phyloP scores from a whole-genome alignment of 2,888 invertebrate species.

The Volucella inanis region DNA sequence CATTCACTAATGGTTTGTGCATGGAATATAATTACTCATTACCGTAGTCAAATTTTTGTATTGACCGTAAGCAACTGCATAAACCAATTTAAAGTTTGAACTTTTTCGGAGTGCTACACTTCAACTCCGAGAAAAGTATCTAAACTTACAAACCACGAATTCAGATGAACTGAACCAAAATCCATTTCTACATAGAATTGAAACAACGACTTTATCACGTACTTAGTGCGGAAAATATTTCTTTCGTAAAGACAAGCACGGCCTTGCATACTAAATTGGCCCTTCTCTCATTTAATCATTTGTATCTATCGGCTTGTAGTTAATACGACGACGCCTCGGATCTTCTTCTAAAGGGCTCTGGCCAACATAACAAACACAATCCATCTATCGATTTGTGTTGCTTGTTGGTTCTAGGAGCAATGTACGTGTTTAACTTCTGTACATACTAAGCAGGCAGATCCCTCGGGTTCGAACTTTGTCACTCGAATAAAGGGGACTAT shows the following conservation, averaged over 20 bases:
- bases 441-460: constrained; percentile 64
- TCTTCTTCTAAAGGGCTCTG: constrained; percentile 65
- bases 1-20: not conserved
- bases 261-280: constrained; percentile 68
- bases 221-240: constrained; percentile 65
- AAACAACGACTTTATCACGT: constrained; percentile 67
- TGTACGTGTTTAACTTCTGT: constrained; percentile 64
- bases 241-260: constrained; percentile 55
- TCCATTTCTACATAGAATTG: constrained; percentile 34
- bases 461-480: constrained; percentile 47
- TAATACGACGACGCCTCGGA: constrained; percentile 72
- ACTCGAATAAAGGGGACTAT: constrained; percentile 7
- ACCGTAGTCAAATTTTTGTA: not conserved
- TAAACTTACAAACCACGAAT: constrained; percentile 1
- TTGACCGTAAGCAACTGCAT: not conserved
- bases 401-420: constrained; percentile 70
- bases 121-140: constrained; percentile 17
- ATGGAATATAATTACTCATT: not conserved
- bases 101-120: not conserved
- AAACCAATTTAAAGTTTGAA: not conserved
- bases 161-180: constrained; percentile 40
- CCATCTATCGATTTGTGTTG: constrained; percentile 55
- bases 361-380: constrained; percentile 46
- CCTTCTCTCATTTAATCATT: constrained; percentile 51
- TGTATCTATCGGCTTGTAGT: constrained; percentile 56